Conservation (phyloP, 2,113 vertebrate genomes). For the Pionites leucogaster region DNA sequence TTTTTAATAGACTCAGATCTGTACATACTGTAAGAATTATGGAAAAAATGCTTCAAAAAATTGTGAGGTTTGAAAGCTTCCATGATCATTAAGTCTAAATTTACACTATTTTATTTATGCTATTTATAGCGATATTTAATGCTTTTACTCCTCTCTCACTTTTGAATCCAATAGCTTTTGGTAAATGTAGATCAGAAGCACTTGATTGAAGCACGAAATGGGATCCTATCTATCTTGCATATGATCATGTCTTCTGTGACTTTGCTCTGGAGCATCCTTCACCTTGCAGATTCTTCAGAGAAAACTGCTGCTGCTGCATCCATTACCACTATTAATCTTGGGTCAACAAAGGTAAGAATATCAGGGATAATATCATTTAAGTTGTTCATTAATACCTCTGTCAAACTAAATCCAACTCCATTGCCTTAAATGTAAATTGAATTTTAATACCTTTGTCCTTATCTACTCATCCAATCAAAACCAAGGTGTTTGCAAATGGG, state of each 20-base stretch:
- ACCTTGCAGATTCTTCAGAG: slow-evolving; percentile 91
- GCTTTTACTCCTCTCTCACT: not conserved
- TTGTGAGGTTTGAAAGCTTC: not conserved
- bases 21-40: not conserved
- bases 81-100: not conserved
- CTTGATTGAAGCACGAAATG: slow-evolving; percentile 91
- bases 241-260: slow-evolving; percentile 98
- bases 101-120: not conserved
- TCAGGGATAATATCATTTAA: not conserved
- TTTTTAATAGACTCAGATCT: not conserved
- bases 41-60: not conserved
- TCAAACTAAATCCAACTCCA: not conserved
- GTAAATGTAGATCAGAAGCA: slow-evolving; percentile 94
- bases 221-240: slow-evolving; percentile 94
- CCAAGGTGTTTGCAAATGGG: not conserved
- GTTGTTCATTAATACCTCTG: not conserved
- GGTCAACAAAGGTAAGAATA: slow-evolving; percentile 91
- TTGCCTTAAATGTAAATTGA: not conserved
- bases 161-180: slow-evolving; percentile 79
- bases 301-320: slow-evolving; percentile 86
- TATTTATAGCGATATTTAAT: not conserved
- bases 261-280: slow-evolving; percentile 91
- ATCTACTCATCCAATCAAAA: not conserved
- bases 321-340: slow-evolving; percentile 93
- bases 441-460: not conserved